Percentiles rank a stretch among this genome's conserved stretches.
These are phyloP conservation scores for Andricus grossulariae DNA, from an alignment of 1,140 invertebrate genomes.

Conservation along the genomic window DNA sequence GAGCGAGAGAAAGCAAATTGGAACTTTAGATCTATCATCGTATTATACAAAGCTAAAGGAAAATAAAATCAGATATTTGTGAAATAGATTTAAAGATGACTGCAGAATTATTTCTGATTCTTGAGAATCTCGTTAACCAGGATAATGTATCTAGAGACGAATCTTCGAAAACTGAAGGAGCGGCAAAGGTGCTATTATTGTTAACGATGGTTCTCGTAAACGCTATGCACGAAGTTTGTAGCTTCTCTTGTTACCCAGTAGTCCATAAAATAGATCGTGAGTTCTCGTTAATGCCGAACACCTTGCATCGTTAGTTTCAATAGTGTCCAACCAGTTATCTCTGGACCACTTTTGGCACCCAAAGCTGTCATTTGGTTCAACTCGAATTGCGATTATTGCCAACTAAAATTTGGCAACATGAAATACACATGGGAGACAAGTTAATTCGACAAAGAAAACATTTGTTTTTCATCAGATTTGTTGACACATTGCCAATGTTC, in stretches of 20 bases:
- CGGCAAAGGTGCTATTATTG: conserved; percentile 42
- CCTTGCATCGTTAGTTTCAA: conserved; percentile 48
- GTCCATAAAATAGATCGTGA: conserved; percentile 51
- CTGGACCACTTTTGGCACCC: conserved; percentile 17
- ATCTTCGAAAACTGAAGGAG: conserved; percentile 28
- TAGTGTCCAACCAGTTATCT: conserved; percentile 32
- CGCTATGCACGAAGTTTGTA: conserved; percentile 40
- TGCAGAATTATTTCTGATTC: background rate
- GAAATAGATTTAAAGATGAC: background rate
- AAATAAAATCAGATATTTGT: too few species aligned
- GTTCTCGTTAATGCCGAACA: conserved; percentile 52
- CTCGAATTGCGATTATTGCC: background rate
- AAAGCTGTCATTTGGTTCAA: background rate
- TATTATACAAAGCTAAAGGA: too few species aligned
- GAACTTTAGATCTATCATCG: background rate
- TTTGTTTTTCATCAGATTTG: too few species aligned
- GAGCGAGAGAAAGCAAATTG: background rate
- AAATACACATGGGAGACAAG: too few species aligned
- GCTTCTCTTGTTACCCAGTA: conserved; percentile 45
- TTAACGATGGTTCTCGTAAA: conserved; percentile 51
- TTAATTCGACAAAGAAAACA: too few species aligned
- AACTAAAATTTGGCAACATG: background rate
- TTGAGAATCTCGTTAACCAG: conserved; percentile 21
- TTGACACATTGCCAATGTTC: too few species aligned
- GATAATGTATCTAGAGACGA: background rate